Percentiles rank a stretch among this genome's conserved stretches.
Conservation (phyloP, 2,113 vertebrate genomes). For the Atrichornis clamosus region DNA sequence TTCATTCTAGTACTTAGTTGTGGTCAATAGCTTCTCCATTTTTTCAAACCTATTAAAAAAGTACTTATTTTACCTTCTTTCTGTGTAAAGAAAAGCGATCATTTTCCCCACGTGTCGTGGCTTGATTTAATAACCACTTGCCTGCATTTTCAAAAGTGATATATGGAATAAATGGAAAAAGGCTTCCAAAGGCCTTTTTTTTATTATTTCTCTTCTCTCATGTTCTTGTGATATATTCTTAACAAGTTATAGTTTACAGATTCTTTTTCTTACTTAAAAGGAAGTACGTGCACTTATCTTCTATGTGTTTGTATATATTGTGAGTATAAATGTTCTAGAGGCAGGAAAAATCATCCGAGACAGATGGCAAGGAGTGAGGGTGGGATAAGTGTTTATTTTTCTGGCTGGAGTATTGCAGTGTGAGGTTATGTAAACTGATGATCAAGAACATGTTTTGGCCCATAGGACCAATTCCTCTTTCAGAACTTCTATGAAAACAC, state of each 20-base stretch:
- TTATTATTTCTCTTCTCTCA: not conserved
- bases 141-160: not conserved
- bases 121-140: not conserved
- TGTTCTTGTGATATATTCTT: not conserved
- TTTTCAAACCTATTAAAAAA: not conserved
- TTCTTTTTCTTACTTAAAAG: not conserved
- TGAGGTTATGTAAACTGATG: conserved; percentile 29
- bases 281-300: not conserved
- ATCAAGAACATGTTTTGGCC: not conserved
- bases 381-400: conserved; percentile 29
- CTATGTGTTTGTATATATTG: not conserved
- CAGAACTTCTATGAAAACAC: not conserved
- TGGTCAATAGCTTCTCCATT: not conserved
- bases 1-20: not conserved
- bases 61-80: not conserved
- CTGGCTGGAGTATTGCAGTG: not conserved
- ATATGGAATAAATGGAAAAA: not conserved
- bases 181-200: not conserved
- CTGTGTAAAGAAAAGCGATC: not conserved
- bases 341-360: not conserved
- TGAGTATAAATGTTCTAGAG: not conserved
- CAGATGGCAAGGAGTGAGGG: not conserved
- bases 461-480: not conserved
- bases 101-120: not conserved
- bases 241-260: not conserved